Evolutionary conservation across 1,140 invertebrate species (phyloP).

Genomic region (Drosophila biarmipes): DNA sequence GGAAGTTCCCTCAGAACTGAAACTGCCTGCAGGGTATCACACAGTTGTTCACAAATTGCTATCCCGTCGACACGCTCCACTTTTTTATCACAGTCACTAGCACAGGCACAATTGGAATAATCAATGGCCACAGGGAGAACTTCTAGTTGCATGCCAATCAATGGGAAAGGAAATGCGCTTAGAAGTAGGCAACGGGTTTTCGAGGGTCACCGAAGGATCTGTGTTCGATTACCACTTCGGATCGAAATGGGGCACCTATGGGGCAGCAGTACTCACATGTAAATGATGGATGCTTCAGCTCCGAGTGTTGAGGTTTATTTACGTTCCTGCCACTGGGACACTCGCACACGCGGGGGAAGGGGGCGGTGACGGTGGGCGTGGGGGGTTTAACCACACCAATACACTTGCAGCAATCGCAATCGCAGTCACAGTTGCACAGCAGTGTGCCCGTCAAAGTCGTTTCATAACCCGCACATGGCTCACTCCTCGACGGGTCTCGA

Average conservation of each 20-base stretch:
- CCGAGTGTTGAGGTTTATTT: slow-evolving; percentile 67
- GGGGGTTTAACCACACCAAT: slow-evolving; percentile 44
- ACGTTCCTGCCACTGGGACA: slow-evolving; percentile 55
- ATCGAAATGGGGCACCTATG: not conserved
- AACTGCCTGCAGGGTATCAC: not conserved
- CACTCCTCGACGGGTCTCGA: slow-evolving; percentile 13
- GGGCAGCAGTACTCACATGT: slow-evolving; percentile 64
- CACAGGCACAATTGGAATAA: slow-evolving; percentile 52
- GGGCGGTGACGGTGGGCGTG: not conserved
- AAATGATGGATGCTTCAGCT: slow-evolving; percentile 55
- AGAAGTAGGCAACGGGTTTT: slow-evolving; percentile 54
- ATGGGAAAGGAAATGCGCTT: slow-evolving; percentile 30
- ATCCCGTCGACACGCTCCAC: slow-evolving; percentile 14
- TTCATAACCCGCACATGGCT: slow-evolving; percentile 69
- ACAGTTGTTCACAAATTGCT: not conserved
- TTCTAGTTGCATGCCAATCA: slow-evolving; percentile 32
- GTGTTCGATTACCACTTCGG: slow-evolving; percentile 23
- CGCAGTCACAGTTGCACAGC: slow-evolving; percentile 39
- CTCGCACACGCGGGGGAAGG: slow-evolving; percentile 30
- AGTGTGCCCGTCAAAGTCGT: slow-evolving; percentile 55
- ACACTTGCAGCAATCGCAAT: slow-evolving; percentile 57
- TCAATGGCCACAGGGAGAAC: slow-evolving; percentile 52
- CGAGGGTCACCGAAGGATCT: slow-evolving; percentile 47
- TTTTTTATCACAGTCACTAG: slow-evolving; percentile 60
- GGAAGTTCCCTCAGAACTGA: not conserved